These are phyloP conservation scores for Panthera tigris DNA, from an alignment of 2,113 vertebrate genomes.

Conservation along the genomic window DNA sequence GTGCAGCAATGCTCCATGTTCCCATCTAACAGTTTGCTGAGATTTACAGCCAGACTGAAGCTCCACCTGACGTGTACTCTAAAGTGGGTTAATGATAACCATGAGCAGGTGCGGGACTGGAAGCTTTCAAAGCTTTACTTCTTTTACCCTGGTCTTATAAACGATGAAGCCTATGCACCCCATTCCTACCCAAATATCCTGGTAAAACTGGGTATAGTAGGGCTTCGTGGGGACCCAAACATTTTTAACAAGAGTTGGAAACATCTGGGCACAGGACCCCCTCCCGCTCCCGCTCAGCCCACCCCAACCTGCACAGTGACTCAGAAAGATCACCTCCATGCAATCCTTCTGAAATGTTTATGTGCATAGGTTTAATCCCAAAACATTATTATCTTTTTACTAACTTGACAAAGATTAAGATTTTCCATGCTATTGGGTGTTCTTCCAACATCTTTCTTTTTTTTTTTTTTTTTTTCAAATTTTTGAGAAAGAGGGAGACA, in stretches of 20 bases:
- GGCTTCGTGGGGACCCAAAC: not conserved
- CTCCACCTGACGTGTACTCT: not conserved
- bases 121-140: not conserved
- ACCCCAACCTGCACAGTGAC: not conserved
- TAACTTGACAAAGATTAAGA: slow-evolving; percentile 19
- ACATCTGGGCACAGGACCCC: not conserved
- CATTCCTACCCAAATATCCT: not conserved
- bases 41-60: not conserved
- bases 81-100: not conserved
- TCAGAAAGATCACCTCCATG: not conserved
- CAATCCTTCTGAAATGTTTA: not conserved
- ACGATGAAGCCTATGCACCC: not conserved
- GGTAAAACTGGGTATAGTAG: not conserved
- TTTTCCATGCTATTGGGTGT: not conserved
- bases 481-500: too few relatives aligned
- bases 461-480: too few relatives aligned
- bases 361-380: slow-evolving; percentile 3
- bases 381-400: not conserved
- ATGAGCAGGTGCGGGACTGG: not conserved
- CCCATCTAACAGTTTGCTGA: not conserved
- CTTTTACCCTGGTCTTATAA: not conserved
- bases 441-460: not conserved
- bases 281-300: not conserved
- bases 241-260: not conserved
- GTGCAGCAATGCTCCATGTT: not conserved